Conservation (phyloP, 2,888 invertebrate species). For the Tetragonisca angustula region DNA sequence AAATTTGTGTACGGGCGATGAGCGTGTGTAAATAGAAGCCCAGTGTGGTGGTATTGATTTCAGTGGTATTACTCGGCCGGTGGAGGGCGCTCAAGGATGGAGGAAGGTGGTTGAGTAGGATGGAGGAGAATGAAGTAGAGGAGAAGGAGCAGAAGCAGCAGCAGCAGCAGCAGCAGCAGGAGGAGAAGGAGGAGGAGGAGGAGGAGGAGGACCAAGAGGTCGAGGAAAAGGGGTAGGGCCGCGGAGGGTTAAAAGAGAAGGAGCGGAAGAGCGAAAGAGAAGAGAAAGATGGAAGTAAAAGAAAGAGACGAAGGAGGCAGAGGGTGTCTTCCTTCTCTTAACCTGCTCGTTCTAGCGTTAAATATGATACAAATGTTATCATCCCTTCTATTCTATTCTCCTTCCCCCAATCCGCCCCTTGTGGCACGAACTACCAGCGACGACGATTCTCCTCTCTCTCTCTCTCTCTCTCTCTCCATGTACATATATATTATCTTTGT, state of each 20-base stretch:
- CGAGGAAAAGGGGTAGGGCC: slow-evolving; percentile 43
- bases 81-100: slow-evolving; percentile 67
- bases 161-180: not conserved
- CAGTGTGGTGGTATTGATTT: slow-evolving; percentile 80
- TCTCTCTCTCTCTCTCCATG: slow-evolving; percentile 23
- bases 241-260: slow-evolving; percentile 31
- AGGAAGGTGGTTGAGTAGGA: slow-evolving; percentile 57
- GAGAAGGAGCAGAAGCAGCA: slow-evolving; percentile 13
- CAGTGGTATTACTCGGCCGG: slow-evolving; percentile 76
- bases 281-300: slow-evolving; percentile 55
- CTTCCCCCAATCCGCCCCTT: slow-evolving; percentile 48
- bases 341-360: slow-evolving; percentile 81
- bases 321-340: slow-evolving; percentile 77
- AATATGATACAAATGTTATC: slow-evolving; percentile 83
- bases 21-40: slow-evolving; percentile 77
- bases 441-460: slow-evolving; percentile 52
- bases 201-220: slow-evolving; percentile 49
- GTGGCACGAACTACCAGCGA: slow-evolving; percentile 60
- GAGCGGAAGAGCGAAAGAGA: slow-evolving; percentile 29
- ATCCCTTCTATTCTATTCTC: slow-evolving; percentile 79
- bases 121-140: slow-evolving; percentile 49
- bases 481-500: not conserved
- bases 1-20: slow-evolving; percentile 80
- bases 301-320: slow-evolving; percentile 56
- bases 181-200: slow-evolving; percentile 41